Evolutionary conservation across 2,888 invertebrate species (phyloP).

Genomic region (Icerya purchasi): DNA sequence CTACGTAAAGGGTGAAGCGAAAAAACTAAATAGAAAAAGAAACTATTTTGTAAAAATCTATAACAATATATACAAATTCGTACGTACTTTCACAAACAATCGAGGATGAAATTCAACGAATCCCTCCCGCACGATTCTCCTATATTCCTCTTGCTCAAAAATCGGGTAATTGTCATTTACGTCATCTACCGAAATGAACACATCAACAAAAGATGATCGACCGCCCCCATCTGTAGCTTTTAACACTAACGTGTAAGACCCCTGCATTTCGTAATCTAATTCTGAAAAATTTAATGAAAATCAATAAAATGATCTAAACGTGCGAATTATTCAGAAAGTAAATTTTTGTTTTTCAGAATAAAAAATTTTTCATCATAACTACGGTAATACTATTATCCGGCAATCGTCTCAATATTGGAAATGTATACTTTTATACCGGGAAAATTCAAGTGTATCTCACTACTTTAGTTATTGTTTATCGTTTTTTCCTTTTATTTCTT

Average conservation of each 20-base stretch:
- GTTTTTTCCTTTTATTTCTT: no score
- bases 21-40: neutral
- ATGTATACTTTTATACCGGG: no score
- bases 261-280: conserved; percentile 59
- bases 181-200: conserved; percentile 47
- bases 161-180: conserved; percentile 55
- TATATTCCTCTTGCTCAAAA: conserved; percentile 47
- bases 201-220: conserved; percentile 42
- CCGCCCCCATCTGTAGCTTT: conserved; percentile 66
- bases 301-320: neutral
- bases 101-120: conserved; percentile 56
- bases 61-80: neutral
- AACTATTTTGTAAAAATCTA: neutral
- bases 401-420: no score
- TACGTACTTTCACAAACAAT: conserved; percentile 40
- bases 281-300: conserved; percentile 19
- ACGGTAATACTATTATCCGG: no score
- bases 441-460: no score
- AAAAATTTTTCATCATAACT: neutral
- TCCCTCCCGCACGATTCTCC: conserved; percentile 52
- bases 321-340: neutral
- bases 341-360: no score
- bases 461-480: no score
- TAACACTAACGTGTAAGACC: conserved; percentile 54
- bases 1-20: conserved; percentile 23